Conservation (phyloP, 2,797 vertebrate species). For the Cygnus olor region DNA sequence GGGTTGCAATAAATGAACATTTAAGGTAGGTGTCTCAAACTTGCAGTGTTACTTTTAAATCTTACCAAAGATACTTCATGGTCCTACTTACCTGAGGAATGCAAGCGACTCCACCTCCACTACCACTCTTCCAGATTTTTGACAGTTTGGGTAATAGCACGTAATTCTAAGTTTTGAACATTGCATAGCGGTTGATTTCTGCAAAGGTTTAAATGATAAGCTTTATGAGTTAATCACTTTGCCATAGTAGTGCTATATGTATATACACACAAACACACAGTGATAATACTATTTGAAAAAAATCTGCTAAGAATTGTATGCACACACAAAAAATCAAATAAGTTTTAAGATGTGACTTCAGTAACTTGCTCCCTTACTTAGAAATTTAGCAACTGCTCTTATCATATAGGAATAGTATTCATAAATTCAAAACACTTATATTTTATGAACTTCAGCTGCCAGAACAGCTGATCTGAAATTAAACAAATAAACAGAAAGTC, state of each 20-base stretch:
- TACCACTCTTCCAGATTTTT: neutral
- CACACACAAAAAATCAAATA: neutral
- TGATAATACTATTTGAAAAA: neutral
- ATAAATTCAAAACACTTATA: neutral
- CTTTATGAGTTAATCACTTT: neutral
- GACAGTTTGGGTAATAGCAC: neutral
- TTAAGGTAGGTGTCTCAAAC: neutral
- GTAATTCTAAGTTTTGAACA: neutral
- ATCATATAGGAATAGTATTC: neutral
- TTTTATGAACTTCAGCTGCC: neutral
- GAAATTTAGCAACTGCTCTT: neutral
- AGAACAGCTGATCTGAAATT: neutral
- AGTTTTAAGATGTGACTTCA: neutral
- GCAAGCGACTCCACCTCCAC: neutral
- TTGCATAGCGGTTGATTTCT: neutral
- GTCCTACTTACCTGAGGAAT: neutral
- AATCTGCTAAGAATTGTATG: neutral
- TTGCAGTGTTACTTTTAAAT: neutral
- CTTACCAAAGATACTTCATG: neutral
- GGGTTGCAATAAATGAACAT: neutral
- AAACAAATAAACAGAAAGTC: neutral
- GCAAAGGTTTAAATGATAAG: neutral
- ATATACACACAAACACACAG: neutral
- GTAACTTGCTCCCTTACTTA: neutral
- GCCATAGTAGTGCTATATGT: neutral